These are phyloP conservation scores for Camponotus fellah DNA, from an alignment of 2,888 invertebrate genomes.

Conservation along the genomic window DNA sequence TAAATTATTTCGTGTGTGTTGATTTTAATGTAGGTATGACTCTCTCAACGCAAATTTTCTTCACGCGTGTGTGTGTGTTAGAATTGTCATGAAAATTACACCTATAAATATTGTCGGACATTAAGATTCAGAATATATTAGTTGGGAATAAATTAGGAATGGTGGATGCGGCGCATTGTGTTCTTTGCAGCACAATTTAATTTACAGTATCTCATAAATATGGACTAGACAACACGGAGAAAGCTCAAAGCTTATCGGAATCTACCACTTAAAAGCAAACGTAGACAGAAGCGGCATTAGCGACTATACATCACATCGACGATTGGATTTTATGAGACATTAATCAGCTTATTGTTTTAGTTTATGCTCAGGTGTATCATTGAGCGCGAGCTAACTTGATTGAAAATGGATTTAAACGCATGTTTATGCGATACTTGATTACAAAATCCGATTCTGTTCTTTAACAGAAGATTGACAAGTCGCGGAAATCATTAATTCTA, in stretches of 20 bases:
- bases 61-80: neutral
- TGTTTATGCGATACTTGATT: neutral
- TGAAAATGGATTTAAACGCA: neutral
- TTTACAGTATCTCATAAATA: constrained; percentile 41
- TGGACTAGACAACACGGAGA: constrained; percentile 29
- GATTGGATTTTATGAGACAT: constrained; percentile 18
- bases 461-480: neutral
- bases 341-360: constrained; percentile 15
- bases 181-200: neutral
- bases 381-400: neutral
- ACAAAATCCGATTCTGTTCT: neutral
- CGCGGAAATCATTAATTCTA: constrained; percentile 7
- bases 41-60: neutral
- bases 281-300: neutral
- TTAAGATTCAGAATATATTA: neutral
- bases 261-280: constrained; percentile 32
- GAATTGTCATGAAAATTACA: neutral
- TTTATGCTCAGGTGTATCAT: neutral
- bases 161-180: neutral
- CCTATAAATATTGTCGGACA: neutral
- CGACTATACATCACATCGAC: neutral
- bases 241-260: constrained; percentile 43
- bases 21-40: neutral
- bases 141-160: neutral
- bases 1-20: neutral